Conservation (phyloP, 2,888 invertebrate genomes). For the Trichogramma evanescens region DNA sequence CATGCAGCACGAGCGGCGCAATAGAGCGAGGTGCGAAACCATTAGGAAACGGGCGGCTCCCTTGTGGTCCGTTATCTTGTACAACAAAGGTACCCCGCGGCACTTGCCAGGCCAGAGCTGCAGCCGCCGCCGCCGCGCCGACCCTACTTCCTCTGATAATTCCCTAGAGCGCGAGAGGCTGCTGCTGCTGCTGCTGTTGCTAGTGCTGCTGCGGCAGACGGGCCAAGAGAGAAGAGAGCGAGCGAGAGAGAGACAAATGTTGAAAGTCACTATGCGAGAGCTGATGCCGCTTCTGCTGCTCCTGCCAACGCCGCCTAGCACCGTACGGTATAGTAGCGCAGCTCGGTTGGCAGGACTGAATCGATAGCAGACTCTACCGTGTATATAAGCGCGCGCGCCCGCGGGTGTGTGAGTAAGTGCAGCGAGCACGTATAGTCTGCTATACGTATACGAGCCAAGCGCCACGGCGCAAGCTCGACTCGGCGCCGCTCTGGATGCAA, state of each 20-base stretch:
- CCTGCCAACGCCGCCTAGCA: background rate
- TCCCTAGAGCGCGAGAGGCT: conserved; percentile 12
- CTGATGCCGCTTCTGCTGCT: background rate
- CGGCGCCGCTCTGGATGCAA: too few relatives aligned
- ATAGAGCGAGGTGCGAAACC: too few relatives aligned
- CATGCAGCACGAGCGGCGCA: too few relatives aligned
- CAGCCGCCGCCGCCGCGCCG: too few relatives aligned
- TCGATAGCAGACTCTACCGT: conserved; percentile 30
- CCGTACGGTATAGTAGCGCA: background rate
- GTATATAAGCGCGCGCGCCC: conserved; percentile 14
- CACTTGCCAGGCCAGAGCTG: conserved; percentile 1
- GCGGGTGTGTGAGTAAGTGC: background rate
- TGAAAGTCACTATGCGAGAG: conserved; percentile 18
- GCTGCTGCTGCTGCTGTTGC: too few relatives aligned
- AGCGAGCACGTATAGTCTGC: too few relatives aligned
- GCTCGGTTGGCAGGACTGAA: conserved; percentile 39
- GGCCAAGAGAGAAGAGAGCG: background rate
- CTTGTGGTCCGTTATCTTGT: conserved; percentile 16
- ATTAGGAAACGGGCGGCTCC: background rate
- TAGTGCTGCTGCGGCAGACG: too few relatives aligned
- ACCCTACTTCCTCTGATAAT: conserved; percentile 1
- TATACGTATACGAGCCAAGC: too few relatives aligned
- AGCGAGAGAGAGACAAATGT: conserved; percentile 9
- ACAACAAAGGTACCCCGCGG: conserved; percentile 7
- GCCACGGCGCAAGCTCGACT: too few relatives aligned